A percentile compares a stretch with the other conserved stretches of the same genome.
These are phyloP conservation scores for Dasysyrphus tricinctus DNA, from an alignment of 2,888 invertebrate species.

Conservation along the genomic window DNA sequence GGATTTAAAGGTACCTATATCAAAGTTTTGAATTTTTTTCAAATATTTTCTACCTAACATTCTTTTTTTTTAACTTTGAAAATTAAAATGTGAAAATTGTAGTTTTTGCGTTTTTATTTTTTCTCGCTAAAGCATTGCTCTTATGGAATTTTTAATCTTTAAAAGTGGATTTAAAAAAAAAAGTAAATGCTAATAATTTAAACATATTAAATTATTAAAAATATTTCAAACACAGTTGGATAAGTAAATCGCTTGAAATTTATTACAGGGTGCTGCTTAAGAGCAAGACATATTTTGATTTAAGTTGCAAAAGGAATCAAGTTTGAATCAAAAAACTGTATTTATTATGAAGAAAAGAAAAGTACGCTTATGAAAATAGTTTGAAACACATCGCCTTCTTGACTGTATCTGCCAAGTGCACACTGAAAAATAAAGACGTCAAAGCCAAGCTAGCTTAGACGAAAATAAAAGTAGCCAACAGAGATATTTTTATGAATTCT, in stretches of 20 bases:
- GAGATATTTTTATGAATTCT: too few relatives aligned
- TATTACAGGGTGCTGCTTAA: not conserved
- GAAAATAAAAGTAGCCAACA: too few relatives aligned
- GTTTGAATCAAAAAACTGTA: not conserved
- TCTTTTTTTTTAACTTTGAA: not conserved
- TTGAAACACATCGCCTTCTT: too few relatives aligned
- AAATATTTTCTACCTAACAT: slow-evolving; percentile 40
- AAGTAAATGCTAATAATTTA: not conserved
- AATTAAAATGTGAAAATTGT: not conserved
- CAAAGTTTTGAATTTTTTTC: slow-evolving; percentile 13
- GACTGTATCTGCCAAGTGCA: too few relatives aligned
- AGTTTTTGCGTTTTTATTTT: not conserved
- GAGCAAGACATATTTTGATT: not conserved
- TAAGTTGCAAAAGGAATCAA: not conserved
- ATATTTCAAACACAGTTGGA: slow-evolving; percentile 42
- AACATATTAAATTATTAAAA: slow-evolving; percentile 3
- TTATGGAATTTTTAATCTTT: slow-evolving; percentile 14
- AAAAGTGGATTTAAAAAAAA: not conserved
- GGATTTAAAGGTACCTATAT: slow-evolving; percentile 59
- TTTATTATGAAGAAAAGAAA: too few relatives aligned
- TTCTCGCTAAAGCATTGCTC: slow-evolving; percentile 66
- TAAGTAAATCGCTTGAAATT: slow-evolving; percentile 63
- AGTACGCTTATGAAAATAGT: too few relatives aligned
- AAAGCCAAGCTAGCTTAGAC: too few relatives aligned
- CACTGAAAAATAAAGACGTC: too few relatives aligned